Evolutionary conservation across 2,888 invertebrate species (phyloP), one percentile per base, ranked within the genome.

Genomic region (Hanleya hanleyi): DNA sequence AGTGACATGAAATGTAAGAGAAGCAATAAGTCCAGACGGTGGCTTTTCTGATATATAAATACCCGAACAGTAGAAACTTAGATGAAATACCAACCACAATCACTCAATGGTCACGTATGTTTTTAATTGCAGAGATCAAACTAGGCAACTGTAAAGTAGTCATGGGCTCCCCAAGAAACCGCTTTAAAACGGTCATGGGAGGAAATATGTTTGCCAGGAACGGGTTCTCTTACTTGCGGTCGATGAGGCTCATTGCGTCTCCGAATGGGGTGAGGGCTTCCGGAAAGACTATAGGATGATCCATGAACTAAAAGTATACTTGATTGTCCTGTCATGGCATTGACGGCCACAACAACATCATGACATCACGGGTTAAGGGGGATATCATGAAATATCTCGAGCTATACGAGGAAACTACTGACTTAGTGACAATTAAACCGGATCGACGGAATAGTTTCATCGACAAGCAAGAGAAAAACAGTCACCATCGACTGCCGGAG

Each of bases 261-360:
- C 78, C 12, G 80, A 77, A 66, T 77, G 78, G 78, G 75, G 77
- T 1, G n/a, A n/a, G n/a, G n/a, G n/a, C n/a, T n/a, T n/a, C n/a
- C n/a, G n/a, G n/a, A n/a, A n/a, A n/a, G n/a, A n/a, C n/a, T n/a
- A n/a, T n/a, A n/a, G n/a, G n/a, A n/a, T n/a, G n/a, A n/a, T n/a
- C n/a, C n/a, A n/a, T n/a, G n/a, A n/a, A n/a, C n/a, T n/a, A n/a
- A n/a, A n/a, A n/a, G n/a, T n/a, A n/a, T n/a, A n/a, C 70, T 72
- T 29, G 70, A 76, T 29, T 78, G 76, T 41, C 36, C 77, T 26
- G 51, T 75, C 37, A 69, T 74, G 32, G 32, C 65, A 22, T 69
- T 41, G 6, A 76, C 73, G 0, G 51, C 77, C n/a, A 37, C 75
- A 65, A 71, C 75, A n/a, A 29, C 77, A 12, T 5, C 29, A n/a